Evolutionary conservation across 92 coral and sea anemone species (phyloP), one percentile per base, ranked within the genome.

Genomic region (Micromussa lordhowensis): DNA sequence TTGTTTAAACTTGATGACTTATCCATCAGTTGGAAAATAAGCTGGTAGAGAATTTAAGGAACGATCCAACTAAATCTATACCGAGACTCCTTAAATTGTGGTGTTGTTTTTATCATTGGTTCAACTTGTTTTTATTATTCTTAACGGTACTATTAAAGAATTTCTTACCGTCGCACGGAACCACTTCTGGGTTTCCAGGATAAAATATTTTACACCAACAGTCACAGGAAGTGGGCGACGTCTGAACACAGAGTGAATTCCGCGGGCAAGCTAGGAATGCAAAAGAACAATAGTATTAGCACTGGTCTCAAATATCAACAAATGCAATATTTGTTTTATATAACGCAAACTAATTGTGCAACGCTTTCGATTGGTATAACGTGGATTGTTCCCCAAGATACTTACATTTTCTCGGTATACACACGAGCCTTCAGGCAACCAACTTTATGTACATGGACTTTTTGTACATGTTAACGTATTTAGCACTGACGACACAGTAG

Each of bases 141-240:
- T 64, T 24, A 64, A 64, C 1, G 7, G 31, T 7, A 64, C 15
- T 24, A 10, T 64, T 64, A 10, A 64, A n/a, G 10, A 9, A 66
- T 1, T 11, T 32, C 77, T 72, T 28, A 49, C 64, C 68, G 48
- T 49, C 22, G 17, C 55, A 32, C 1, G 63, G 51, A 32, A 15
- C 21, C 29, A 10, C 34, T 15, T 11, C 83, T 11, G 53, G 53
- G 36, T 17, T 18, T 15, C 22, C 77, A 66, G 59, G 86, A 32
- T 68, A 66, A 38, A 38, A 68, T 17, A 30, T 28, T 68, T 82
- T 82, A 49, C 77, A 48, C 86, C 86, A 82, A 48, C 86, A 82
- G 28, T 64, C 77, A 82, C 76, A 66, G 24, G 61, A 68, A 22
- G 29, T 38, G 11, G 75, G 63, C 26, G 61, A 59, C 24, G 19